Conservation (phyloP, 1,140 invertebrate species). For the Antheraea pernyi region DNA sequence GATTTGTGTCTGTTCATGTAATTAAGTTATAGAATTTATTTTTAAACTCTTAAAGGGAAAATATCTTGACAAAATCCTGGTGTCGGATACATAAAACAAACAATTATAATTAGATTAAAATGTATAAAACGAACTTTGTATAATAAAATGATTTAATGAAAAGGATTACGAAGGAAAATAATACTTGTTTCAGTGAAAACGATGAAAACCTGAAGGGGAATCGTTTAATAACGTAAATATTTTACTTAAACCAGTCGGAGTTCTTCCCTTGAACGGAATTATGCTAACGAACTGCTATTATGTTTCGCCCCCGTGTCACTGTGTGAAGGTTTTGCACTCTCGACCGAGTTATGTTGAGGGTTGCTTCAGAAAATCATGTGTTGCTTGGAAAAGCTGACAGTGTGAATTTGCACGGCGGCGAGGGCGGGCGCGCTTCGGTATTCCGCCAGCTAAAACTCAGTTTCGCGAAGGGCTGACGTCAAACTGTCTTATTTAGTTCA, state of each 20-base stretch:
- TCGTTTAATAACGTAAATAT: constrained; percentile 61
- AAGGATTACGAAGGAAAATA: constrained; percentile 12
- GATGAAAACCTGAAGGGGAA: constrained; percentile 29
- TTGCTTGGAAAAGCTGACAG: constrained; percentile 68
- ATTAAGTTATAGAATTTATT: too few relatives aligned
- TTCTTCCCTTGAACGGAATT: constrained; percentile 38
- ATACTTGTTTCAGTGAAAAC: constrained; percentile 23
- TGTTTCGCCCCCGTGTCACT: constrained; percentile 69
- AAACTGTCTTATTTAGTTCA: constrained; percentile 39
- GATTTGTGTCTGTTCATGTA: too few relatives aligned
- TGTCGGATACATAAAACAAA: not conserved
- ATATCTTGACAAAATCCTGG: too few relatives aligned
- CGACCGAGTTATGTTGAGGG: constrained; percentile 67
- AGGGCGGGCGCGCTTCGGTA: constrained; percentile 36
- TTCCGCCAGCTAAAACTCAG: constrained; percentile 14
- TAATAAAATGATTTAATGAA: constrained; percentile 1
- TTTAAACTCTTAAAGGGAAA: too few relatives aligned
- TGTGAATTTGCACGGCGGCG: constrained; percentile 44
- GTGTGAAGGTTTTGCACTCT: constrained; percentile 75
- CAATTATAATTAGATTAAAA: not conserved
- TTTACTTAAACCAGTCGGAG: constrained; percentile 49
- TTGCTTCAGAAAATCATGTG: constrained; percentile 72
- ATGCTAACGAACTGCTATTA: constrained; percentile 74
- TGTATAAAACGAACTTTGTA: not conserved
- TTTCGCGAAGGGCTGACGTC: constrained; percentile 23